Percentiles rank a stretch among this genome's conserved stretches.
phyloP scores from a whole-genome alignment of 2,888 invertebrate species.

The Charanyca ferruginea region DNA sequence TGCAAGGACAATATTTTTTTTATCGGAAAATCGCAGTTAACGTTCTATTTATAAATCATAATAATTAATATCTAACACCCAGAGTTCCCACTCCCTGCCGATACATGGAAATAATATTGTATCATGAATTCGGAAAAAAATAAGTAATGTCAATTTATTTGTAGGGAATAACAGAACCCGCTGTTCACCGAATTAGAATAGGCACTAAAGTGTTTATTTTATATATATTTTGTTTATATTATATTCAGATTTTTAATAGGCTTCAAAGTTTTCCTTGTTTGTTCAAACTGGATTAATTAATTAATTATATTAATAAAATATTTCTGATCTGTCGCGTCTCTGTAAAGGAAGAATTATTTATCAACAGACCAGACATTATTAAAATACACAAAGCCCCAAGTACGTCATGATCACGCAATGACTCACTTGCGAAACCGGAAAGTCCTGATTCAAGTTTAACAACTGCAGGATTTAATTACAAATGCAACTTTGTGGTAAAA shows the following conservation, averaged over 20 bases:
- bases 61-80: neutral
- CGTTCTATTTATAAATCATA: neutral
- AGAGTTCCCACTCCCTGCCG: neutral
- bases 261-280: constrained; percentile 12
- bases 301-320: constrained; percentile 5
- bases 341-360: constrained; percentile 12
- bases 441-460: constrained; percentile 50
- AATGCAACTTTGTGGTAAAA: constrained; percentile 20
- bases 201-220: neutral
- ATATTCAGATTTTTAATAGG: no score
- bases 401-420: constrained; percentile 36
- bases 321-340: neutral
- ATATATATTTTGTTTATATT: constrained; percentile 8
- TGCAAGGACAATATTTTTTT: constrained; percentile 10
- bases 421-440: constrained; percentile 56
- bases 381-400: neutral
- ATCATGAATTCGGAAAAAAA: neutral
- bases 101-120: neutral
- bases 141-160: neutral
- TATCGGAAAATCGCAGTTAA: neutral
- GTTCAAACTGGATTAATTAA: neutral
- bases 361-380: neutral
- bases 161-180: neutral
- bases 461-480: constrained; percentile 11
- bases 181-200: neutral